A percentile compares a stretch with the other conserved stretches of the same genome.
phyloP scores from a whole-genome alignment of 2,113 vertebrate species.

The Ageneiosus marmoratus region DNA sequence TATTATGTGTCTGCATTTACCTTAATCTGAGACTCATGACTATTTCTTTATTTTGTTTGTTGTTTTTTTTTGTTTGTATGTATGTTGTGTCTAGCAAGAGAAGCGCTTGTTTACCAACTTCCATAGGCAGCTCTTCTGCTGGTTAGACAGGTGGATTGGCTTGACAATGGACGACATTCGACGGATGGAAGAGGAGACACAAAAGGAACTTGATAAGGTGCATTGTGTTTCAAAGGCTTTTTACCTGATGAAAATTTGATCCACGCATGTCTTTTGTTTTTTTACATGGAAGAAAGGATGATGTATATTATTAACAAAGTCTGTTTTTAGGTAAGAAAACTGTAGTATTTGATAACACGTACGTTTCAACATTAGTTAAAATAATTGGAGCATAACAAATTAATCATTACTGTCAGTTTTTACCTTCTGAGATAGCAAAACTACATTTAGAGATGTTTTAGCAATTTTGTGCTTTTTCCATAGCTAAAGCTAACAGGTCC shows the following conservation, averaged over 20 bases:
- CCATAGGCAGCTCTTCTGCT: constrained; percentile 96
- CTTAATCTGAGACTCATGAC: neutral
- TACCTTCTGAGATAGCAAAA: neutral
- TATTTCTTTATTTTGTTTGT: neutral
- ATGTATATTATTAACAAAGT: constrained; percentile 2
- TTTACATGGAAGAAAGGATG: neutral
- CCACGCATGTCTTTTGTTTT: neutral
- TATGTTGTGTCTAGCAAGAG: constrained; percentile 79
- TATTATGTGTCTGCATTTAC: neutral
- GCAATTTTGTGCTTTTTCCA: neutral
- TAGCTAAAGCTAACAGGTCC: neutral
- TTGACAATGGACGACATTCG: constrained; percentile 97
- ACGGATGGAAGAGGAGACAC: constrained; percentile 91
- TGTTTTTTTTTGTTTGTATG: neutral
- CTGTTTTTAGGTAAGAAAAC: neutral
- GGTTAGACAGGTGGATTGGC: constrained; percentile 87
- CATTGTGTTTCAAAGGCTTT: constrained; percentile 24
- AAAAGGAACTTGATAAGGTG: constrained; percentile 91
- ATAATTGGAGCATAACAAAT: neutral
- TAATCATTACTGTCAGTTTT: neutral
- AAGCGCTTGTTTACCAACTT: constrained; percentile 91
- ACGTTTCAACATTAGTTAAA: neutral
- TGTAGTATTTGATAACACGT: neutral
- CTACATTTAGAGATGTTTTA: neutral
- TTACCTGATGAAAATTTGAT: constrained; percentile 26